phyloP scores from a whole-genome alignment of 2,113 vertebrate genomes.

The Haemorhous mexicanus region DNA sequence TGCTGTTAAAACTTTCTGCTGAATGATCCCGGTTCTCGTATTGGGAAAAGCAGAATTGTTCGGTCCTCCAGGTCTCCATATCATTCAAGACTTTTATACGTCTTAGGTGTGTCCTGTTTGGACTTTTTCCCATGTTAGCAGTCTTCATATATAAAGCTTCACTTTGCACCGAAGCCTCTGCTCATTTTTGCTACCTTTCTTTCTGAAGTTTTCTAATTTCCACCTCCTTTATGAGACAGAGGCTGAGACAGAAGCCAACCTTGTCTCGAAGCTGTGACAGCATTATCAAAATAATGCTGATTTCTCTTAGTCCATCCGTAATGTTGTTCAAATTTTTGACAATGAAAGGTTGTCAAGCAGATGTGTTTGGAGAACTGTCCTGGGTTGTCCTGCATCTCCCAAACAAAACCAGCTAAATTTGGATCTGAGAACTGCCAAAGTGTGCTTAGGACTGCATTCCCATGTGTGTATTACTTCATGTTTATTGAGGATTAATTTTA shows the following conservation, averaged over 20 bases:
- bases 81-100: background rate
- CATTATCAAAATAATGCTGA: background rate
- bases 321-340: background rate
- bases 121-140: background rate
- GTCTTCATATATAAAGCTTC: background rate
- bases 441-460: fast-evolving
- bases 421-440: background rate
- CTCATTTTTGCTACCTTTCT: background rate
- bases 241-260: background rate
- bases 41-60: background rate
- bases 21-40: background rate
- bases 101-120: background rate
- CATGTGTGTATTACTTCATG: fast-evolving
- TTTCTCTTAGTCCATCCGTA: background rate
- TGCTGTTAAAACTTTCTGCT: background rate
- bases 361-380: background rate
- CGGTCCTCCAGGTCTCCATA: background rate
- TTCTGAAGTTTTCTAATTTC: background rate
- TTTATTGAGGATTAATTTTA: background rate
- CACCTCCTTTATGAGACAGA: background rate
- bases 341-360: background rate
- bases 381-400: background rate
- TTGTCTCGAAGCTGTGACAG: background rate
- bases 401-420: background rate
- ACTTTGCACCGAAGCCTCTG: background rate